phyloP scores from a whole-genome alignment of 35 echinoderm and acorn worm genomes.

The Hemicentrotus pulcherrimus region DNA sequence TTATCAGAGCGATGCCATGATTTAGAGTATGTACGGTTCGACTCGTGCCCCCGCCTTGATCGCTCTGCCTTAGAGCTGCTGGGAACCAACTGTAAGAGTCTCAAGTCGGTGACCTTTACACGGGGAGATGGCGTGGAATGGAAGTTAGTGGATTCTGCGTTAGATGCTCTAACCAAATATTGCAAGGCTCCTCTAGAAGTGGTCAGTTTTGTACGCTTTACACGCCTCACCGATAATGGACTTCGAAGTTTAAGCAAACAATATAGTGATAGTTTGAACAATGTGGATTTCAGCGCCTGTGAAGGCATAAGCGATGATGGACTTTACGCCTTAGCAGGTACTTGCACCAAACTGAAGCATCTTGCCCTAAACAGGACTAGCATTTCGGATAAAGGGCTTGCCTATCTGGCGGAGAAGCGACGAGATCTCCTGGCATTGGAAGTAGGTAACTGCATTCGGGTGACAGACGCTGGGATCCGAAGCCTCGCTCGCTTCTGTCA shows the following conservation, averaged over 20 bases:
- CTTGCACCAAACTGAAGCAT: conserved; percentile 26
- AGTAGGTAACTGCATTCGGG: conserved; percentile 40
- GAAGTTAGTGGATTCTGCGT: conserved; percentile 32
- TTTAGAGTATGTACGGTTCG: conserved; percentile 36
- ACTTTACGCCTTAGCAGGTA: conserved; percentile 26
- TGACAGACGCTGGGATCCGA: conserved; percentile 38
- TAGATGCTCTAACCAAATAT: conserved; percentile 7
- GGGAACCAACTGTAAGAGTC: conserved; percentile 34
- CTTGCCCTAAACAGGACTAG: conserved; percentile 45
- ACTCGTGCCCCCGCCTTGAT: conserved; percentile 14
- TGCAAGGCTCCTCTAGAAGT: conserved; percentile 27
- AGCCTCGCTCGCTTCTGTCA: conserved; percentile 44
- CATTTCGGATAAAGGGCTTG: conserved; percentile 36
- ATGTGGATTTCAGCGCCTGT: conserved; percentile 31
- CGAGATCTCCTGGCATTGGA: conserved; percentile 32
- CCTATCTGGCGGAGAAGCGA: conserved; percentile 41
- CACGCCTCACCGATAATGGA: conserved; percentile 37
- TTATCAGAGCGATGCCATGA: conserved; percentile 39
- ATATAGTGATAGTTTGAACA: conserved; percentile 19
- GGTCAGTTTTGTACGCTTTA: conserved; percentile 22
- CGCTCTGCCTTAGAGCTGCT: conserved; percentile 3
- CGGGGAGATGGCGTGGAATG: conserved; percentile 39
- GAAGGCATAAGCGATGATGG: conserved; percentile 39
- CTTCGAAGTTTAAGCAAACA: conserved; percentile 35
- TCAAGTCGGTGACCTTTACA: conserved; percentile 29